A percentile compares a stretch with the other conserved stretches of the same genome.
Conservation (phyloP, 2,888 invertebrate genomes). For the Argyra leucocephala region DNA sequence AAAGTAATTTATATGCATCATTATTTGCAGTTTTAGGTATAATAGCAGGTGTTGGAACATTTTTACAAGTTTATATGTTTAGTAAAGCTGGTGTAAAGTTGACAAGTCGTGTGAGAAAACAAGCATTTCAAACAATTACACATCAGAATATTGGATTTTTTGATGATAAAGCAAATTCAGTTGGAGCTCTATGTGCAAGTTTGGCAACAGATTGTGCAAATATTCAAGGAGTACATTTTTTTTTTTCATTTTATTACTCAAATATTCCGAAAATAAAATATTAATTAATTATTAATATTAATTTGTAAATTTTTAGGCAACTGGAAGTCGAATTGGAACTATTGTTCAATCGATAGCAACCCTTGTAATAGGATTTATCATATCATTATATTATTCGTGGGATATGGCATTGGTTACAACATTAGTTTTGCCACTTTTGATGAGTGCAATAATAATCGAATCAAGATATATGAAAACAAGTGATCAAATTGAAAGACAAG, state of each 20-base stretch:
- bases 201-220: conserved; percentile 58
- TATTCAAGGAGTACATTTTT: conserved; percentile 50
- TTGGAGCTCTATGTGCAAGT: conserved; percentile 55
- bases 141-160: conserved; percentile 62
- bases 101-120: conserved; percentile 49
- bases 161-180: conserved; percentile 52
- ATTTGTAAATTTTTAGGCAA: conserved; percentile 42
- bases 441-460: conserved; percentile 53
- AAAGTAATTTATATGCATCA: conserved; percentile 50
- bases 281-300: no score
- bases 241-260: no score
- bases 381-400: conserved; percentile 55
- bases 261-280: no score
- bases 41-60: conserved; percentile 52
- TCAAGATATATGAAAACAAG: conserved; percentile 50
- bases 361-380: conserved; percentile 48
- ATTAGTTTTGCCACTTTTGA: conserved; percentile 52
- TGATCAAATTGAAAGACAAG: conserved; percentile 48
- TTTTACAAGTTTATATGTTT: conserved; percentile 59
- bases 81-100: conserved; percentile 61
- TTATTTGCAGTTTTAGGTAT: conserved; percentile 54
- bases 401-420: conserved; percentile 53
- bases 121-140: conserved; percentile 52
- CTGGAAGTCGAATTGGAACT: conserved; percentile 54
- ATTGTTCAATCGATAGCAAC: conserved; percentile 54